Base-by-base conservation (phyloP, 2,888 invertebrate species). In the Oxystoma pomonae region DNA sequence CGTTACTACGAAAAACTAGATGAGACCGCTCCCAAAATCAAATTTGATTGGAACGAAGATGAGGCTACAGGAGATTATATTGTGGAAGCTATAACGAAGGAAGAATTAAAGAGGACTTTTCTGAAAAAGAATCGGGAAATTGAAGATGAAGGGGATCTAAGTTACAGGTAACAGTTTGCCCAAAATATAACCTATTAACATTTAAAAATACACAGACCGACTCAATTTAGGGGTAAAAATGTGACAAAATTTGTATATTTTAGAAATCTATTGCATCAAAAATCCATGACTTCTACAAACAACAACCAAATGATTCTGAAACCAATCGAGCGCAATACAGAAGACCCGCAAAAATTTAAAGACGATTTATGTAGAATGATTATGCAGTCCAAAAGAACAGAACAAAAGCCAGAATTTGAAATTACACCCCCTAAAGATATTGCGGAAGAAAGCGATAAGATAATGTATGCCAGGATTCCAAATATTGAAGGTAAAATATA, bases 111-210 rank as follows among this genome's bases (percentile, higher is more conserved):
- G 57, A 65, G 63, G 20, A 58, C 59, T 53, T 55, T 68, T 1
- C 58, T 55, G 7, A 50, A 55, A 7, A 55, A 62, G 20, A 55
- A 55, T 2, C 60, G 60, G 49, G 60, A 67, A n/a, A 21, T 51
- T 19, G 64, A 67, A n/a, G 62, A 59, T 21, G 63, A 63, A 62
- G 61, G 62, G 58, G 70, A 69, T 50, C 57, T 18, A 17, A 70
- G 70, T n/a, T 75, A 77, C 53, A 69, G 72, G n/a, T 76, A 79
- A 58, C 67, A 78, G 20, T 64, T n/a, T n/a, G n/a, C n/a, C n/a
- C n/a, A n/a, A n/a, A n/a, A n/a, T n/a, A n/a, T n/a, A n/a, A n/a
- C n/a, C n/a, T n/a, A n/a, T n/a, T n/a, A n/a, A n/a, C n/a, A n/a
- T n/a, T n/a, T n/a, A n/a, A n/a, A n/a, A n/a, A n/a, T n/a, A n/a